Base-by-base conservation (phyloP, 1,140 invertebrate species). In the Bombus waltoni region DNA sequence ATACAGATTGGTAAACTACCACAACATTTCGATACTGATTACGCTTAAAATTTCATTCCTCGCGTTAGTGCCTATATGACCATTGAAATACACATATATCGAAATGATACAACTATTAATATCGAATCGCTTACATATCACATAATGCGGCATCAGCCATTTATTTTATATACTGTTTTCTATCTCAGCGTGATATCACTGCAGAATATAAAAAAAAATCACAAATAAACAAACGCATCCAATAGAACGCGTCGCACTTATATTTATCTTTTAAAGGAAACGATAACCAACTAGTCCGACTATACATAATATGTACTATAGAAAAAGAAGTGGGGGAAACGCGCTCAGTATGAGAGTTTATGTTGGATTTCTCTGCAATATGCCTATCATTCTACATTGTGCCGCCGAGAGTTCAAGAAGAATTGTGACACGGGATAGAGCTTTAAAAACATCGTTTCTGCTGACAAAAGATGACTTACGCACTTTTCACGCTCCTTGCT, bases 271-370 rank as follows among this genome's bases (percentile, higher is more conserved):
- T n/a, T n/a, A n/a, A n/a, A n/a, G 28, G 10, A 62, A 62, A 5
- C 11, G 4, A 62, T 5, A 28, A 22, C 22, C 18, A 53, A n/a
- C n/a, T n/a, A n/a, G 18, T 13, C 0, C 0, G 3, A 62, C 0
- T n/a, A 1, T 0, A 3, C 4, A 18, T 28, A 13, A 62, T n/a
- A 28, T 2, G 11, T 0, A 2, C 10, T 5, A 62, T 4, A 10
- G 59, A 0, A n/a, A 62, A n/a, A 3, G 2, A 0, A 62, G 59
- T 62, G 11, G 59, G 59, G 28, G 59, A 62, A n/a, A n/a, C 10
- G 11, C 4, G 1, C 28, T 0, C 1, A 13, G 11, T n/a, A n/a
- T n/a, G 25, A 1, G 1, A 5, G n/a, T n/a, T n/a, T n/a, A n/a
- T n/a, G n/a, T n/a, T n/a, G n/a, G n/a, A n/a, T n/a, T n/a, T n/a